Evolutionary conservation across 2,888 invertebrate genomes (phyloP).

Genomic region (Augiades crinisus): DNA sequence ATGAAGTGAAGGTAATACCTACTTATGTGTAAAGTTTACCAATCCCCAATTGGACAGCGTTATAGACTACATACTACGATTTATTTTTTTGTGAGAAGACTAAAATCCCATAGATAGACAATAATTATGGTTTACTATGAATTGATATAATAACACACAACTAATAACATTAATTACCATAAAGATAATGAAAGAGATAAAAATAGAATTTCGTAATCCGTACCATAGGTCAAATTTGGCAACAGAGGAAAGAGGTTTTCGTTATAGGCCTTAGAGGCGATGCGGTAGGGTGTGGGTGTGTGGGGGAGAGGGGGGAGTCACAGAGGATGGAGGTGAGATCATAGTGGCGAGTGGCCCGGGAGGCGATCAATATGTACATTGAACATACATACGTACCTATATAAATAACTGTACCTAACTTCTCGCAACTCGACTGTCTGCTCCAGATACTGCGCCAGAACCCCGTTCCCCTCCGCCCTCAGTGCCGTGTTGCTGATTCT

Average conservation of each 20-base stretch:
- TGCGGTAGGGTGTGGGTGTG: conserved; percentile 55
- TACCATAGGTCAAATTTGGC: conserved; percentile 35
- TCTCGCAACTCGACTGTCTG: conserved; percentile 78
- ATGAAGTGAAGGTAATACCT: no score
- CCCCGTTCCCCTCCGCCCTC: conserved; percentile 55
- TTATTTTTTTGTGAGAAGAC: no score
- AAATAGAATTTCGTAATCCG: conserved; percentile 7
- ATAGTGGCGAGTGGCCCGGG: conserved; percentile 80
- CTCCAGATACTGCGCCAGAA: conserved; percentile 79
- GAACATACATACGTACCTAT: conserved; percentile 74
- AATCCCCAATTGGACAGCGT: no score
- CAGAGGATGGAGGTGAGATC: conserved; percentile 80
- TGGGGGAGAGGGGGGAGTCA: conserved; percentile 53
- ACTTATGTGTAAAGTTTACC: no score
- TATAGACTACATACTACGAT: no score
- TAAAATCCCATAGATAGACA: no score
- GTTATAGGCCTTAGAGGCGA: conserved; percentile 65
- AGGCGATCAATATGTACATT: conserved; percentile 81
- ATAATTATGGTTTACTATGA: no score
- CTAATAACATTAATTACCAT: neutral
- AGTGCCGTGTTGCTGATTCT: conserved; percentile 55
- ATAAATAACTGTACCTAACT: conserved; percentile 78
- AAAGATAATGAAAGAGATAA: conserved; percentile 1
- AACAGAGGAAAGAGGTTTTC: conserved; percentile 43
- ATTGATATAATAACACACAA: no score